These are phyloP conservation scores for Willisornis vidua DNA, from an alignment of 2,113 vertebrate species.

Conservation along the genomic window DNA sequence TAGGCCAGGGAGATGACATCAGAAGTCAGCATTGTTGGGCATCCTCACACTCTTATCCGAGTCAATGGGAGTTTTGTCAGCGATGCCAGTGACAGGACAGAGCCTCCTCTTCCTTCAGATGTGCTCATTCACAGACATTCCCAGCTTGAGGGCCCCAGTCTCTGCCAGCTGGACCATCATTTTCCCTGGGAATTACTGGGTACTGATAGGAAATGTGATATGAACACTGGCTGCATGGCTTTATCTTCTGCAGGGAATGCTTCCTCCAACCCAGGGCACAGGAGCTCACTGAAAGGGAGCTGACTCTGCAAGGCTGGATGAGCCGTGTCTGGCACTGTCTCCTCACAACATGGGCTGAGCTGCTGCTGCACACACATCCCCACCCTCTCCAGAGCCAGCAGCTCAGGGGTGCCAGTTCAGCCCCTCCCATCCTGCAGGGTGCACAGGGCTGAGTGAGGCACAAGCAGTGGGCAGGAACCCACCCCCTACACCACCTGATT, in stretches of 20 bases:
- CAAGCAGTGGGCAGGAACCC: neutral
- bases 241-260: neutral
- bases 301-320: neutral
- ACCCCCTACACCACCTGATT: neutral
- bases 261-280: rapidly evolving
- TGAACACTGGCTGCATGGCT: neutral
- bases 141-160: neutral
- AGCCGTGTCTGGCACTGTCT: neutral
- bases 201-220: neutral
- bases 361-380: neutral
- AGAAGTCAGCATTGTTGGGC: constrained; percentile 23
- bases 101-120: neutral
- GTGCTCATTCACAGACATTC: neutral
- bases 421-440: neutral
- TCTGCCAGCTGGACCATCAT: neutral
- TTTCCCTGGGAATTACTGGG: neutral
- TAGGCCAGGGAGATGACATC: constrained; percentile 22
- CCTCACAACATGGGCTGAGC: neutral
- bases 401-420: neutral
- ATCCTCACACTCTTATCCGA: neutral
- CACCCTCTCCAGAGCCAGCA: neutral
- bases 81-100: neutral
- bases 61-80: constrained; percentile 51
- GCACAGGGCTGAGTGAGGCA: neutral
- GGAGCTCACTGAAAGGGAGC: neutral